These are phyloP conservation scores for Myotis findleyi DNA, from an alignment of 2,797 vertebrate species.

Conservation along the genomic window DNA sequence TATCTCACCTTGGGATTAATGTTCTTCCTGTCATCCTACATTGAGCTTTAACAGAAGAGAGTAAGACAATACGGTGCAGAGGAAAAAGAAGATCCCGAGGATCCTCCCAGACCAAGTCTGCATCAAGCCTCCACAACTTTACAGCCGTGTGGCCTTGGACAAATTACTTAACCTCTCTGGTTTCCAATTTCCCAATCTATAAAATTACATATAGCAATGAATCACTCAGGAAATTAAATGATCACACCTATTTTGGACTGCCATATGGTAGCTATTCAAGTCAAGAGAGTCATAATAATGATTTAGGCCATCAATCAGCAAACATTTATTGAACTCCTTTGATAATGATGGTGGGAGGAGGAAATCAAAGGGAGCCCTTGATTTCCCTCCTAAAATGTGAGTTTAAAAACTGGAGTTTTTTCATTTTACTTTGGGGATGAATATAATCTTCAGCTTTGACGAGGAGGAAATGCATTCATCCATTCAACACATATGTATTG, in stretches of 20 bases:
- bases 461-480: neutral
- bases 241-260: conserved; percentile 29
- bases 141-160: neutral
- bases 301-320: conserved; percentile 33
- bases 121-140: neutral
- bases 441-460: neutral
- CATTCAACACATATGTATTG: neutral
- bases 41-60: neutral
- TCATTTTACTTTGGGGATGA: conserved; percentile 7
- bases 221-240: neutral
- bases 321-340: neutral
- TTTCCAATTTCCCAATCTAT: neutral
- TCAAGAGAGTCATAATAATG: neutral
- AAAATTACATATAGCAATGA: neutral
- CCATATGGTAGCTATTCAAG: neutral
- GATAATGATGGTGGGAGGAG: neutral
- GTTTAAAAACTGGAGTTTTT: neutral
- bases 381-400: neutral
- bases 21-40: neutral
- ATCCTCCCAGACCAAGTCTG: neutral
- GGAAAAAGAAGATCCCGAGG: neutral
- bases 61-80: neutral
- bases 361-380: neutral
- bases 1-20: neutral
- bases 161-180: neutral